phyloP scores from a whole-genome alignment of 2,113 vertebrate species.

The Gallinago jamesoni region DNA sequence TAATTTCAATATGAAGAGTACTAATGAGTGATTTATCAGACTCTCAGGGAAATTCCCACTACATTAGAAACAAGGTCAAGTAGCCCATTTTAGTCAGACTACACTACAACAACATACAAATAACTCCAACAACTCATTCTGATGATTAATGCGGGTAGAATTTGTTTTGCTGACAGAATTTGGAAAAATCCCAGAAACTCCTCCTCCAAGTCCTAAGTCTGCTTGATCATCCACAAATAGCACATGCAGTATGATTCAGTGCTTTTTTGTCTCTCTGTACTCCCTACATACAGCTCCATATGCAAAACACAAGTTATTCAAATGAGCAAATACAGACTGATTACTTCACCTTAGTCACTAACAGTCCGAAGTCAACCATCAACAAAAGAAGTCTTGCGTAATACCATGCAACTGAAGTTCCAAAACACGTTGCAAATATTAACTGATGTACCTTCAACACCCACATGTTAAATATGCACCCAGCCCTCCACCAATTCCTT shows the following conservation, averaged over 20 bases:
- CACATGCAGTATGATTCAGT: neutral
- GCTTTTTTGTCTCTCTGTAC: neutral
- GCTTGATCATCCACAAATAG: slow-evolving; percentile 25
- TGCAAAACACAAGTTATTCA: neutral
- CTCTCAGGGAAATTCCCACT: neutral
- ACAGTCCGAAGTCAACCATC: neutral
- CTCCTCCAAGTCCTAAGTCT: neutral
- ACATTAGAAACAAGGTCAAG: slow-evolving; percentile 4
- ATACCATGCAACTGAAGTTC: rapidly evolving
- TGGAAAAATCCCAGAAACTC: slow-evolving; percentile 13
- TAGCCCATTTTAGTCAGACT: neutral
- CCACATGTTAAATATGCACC: neutral
- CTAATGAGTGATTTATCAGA: neutral
- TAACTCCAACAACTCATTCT: neutral
- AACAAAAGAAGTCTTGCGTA: neutral
- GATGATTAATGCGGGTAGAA: neutral
- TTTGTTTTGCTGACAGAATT: slow-evolving; percentile 42
- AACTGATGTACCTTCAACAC: neutral
- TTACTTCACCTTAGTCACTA: neutral
- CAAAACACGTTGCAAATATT: neutral
- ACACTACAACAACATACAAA: neutral
- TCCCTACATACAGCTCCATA: neutral
- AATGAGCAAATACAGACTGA: slow-evolving; percentile 5
- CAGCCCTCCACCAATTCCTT: neutral
- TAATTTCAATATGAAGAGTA: neutral